Conservation (phyloP, 92 coral and sea anemone genomes). For the Micromussa lordhowensis region DNA sequence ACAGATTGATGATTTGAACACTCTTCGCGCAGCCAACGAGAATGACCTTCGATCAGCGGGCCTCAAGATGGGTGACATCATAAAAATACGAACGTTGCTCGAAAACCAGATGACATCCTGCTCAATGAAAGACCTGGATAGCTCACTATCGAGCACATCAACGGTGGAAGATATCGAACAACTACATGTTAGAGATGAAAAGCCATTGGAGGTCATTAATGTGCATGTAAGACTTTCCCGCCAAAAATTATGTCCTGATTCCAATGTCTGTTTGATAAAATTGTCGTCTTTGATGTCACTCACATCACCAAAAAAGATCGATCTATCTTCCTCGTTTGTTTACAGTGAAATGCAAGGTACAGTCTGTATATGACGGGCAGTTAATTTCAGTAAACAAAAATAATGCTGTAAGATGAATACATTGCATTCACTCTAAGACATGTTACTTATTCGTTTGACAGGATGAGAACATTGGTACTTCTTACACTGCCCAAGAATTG, state of each 20-base stretch:
- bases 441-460: not conserved
- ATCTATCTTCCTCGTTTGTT: too few relatives aligned
- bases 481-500: not conserved
- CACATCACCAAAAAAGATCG: too few relatives aligned
- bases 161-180: not conserved
- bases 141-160: not conserved
- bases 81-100: constrained; percentile 22
- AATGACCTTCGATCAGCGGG: constrained; percentile 44
- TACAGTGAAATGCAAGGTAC: too few relatives aligned
- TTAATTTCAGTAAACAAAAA: too few relatives aligned
- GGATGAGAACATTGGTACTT: not conserved
- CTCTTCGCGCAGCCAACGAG: constrained; percentile 18
- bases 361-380: too few relatives aligned
- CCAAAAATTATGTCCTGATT: constrained; percentile 5
- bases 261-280: too few relatives aligned
- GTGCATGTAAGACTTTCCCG: not conserved
- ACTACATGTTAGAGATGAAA: too few relatives aligned
- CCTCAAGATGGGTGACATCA: constrained; percentile 42
- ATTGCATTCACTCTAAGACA: too few relatives aligned
- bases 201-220: too few relatives aligned
- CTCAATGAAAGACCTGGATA: too few relatives aligned
- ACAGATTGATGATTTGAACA: constrained; percentile 46
- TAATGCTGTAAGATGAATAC: too few relatives aligned
- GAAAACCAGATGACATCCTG: not conserved
- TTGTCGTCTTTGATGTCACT: too few relatives aligned